These are phyloP conservation scores for Acanthaster planci DNA, from an alignment of 35 echinoderm and acorn worm genomes.

Conservation along the genomic window DNA sequence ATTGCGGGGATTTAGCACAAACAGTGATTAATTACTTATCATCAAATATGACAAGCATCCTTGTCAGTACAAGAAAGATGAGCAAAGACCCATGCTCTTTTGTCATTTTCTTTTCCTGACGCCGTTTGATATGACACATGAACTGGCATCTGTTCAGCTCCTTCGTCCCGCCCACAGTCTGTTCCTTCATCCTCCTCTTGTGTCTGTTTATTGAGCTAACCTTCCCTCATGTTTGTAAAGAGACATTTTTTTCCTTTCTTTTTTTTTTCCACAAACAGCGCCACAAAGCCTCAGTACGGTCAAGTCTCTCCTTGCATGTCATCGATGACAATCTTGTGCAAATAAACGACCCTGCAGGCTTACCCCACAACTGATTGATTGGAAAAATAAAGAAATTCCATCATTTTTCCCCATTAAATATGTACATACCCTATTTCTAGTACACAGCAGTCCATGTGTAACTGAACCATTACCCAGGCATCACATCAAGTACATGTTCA, in stretches of 20 bases:
- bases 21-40: too few species aligned
- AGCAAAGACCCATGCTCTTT: too few species aligned
- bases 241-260: background rate
- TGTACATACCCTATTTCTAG: background rate
- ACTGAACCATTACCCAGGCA: too few species aligned
- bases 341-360: slow-evolving; percentile 18
- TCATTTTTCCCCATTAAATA: background rate
- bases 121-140: background rate
- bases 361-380: background rate
- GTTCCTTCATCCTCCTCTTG: background rate
- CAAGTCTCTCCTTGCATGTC: background rate
- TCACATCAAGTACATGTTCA: too few species aligned
- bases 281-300: background rate
- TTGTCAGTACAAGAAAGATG: too few species aligned
- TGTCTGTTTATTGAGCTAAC: slow-evolving; percentile 31
- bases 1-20: too few species aligned
- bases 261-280: too few species aligned
- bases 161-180: too few species aligned
- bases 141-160: background rate
- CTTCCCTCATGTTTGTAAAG: background rate
- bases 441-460: too few species aligned
- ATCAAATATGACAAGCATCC: too few species aligned
- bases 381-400: slow-evolving; percentile 14
- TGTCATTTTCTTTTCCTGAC: background rate
- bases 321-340: slow-evolving; percentile 15